Base-by-base conservation (phyloP, 2,888 invertebrate genomes). In the Thecophora atra region DNA sequence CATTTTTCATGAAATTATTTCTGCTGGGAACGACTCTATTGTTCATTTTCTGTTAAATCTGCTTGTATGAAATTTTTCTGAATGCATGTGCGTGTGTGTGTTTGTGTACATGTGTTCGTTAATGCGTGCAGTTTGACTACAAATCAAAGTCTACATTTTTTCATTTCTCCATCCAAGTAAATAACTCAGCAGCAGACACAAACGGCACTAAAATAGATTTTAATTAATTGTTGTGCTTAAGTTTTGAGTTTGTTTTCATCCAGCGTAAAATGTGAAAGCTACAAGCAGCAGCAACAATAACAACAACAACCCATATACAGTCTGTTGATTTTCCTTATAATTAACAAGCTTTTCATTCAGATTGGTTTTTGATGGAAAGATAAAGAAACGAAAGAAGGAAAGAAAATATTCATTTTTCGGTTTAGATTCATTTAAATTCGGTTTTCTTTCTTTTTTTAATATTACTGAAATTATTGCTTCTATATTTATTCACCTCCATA, bases 81-180 rank as follows among this genome's bases (percentile, higher is more conserved):
- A 37, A n/a, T n/a, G 15, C 24, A 19, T 52, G 19, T 11, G 51
- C 11, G 51, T 51, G 51, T 19, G n/a, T 51, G 11, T 52, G 52
- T 58, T 26, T 21, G 8, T 58, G 58, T 58, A 17, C 26, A 11
- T 74, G 81, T 80, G 80, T 79, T 80, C 79, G 81, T 80, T 79
- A 80, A 81, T 81, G 81, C 79, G 81, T 79, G 77, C 24, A 15
- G 58, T 28, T 58, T 58, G 13, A 47, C 47, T 6, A 47, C 17
- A 17, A 47, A 47, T 47, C 17, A 17, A 17, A 47, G 15, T 47
- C n/a, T 37, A 37, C 37, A 37, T 37, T 37, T 37, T 37, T 11
- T 37, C n/a, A n/a, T n/a, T n/a, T 1, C 3, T 37, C 37, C 37
- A 37, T 37, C 37, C 6, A 8, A 37, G 37, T 37, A 37, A 37